phyloP scores from a whole-genome alignment of 1,140 invertebrate genomes.

The Bombus haemorrhoidalis region DNA sequence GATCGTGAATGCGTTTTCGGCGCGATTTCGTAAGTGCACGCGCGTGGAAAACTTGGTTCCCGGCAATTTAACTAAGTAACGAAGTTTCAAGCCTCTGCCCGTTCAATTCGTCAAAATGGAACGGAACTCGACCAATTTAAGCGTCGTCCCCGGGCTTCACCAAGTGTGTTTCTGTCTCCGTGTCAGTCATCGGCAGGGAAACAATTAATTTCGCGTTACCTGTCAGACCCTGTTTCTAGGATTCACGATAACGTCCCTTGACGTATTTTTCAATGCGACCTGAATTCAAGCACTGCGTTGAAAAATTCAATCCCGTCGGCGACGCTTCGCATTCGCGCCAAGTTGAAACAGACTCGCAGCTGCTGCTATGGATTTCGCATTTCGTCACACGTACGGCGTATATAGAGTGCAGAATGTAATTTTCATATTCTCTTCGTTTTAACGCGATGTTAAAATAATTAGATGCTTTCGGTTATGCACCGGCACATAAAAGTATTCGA shows the following conservation, averaged over 20 bases:
- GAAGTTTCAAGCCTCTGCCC: conserved; percentile 40
- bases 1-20: not conserved
- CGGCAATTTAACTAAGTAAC: conserved; percentile 53
- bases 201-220: conserved; percentile 32
- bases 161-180: conserved; percentile 1
- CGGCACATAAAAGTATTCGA: no score
- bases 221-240: not conserved
- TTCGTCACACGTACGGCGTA: not conserved
- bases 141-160: not conserved
- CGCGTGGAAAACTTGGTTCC: conserved; percentile 38
- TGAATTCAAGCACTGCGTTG: not conserved
- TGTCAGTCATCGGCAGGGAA: not conserved
- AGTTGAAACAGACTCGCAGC: not conserved
- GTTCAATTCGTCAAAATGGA: conserved; percentile 45
- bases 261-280: conserved; percentile 14
- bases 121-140: conserved; percentile 16
- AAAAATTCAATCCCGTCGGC: not conserved
- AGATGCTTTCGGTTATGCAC: no score
- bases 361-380: not conserved
- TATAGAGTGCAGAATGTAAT: no score
- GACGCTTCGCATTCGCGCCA: not conserved
- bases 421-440: no score
- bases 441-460: no score
- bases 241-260: not conserved
- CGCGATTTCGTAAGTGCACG: conserved; percentile 19